A percentile compares a stretch with the other conserved stretches of the same genome.
Conservation (phyloP, 2,113 vertebrate species). For the Melanocharis versteri region DNA sequence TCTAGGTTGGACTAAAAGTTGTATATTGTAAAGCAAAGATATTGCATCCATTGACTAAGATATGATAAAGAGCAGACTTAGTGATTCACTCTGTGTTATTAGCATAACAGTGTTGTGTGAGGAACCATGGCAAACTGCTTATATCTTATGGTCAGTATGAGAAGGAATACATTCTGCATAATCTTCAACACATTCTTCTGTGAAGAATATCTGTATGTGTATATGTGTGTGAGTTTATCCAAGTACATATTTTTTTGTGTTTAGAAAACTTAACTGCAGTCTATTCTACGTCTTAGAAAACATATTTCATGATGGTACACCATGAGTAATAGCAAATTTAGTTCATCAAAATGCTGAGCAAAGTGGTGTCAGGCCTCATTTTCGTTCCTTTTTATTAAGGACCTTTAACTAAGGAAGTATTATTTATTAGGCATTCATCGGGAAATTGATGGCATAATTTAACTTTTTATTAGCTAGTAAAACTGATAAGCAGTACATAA, state of each 20-base stretch:
- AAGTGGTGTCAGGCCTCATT: background rate
- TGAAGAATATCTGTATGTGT: background rate
- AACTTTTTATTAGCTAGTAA: conserved; percentile 54
- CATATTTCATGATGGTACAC: background rate
- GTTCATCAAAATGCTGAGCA: background rate
- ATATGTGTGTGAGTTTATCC: background rate
- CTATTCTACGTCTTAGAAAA: background rate
- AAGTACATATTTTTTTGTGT: background rate
- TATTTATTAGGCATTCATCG: conserved; percentile 43
- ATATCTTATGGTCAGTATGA: background rate
- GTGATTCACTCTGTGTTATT: background rate
- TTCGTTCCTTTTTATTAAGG: background rate
- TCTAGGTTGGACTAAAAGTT: background rate
- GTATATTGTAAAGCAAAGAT: background rate
- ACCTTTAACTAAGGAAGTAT: background rate
- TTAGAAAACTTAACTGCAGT: background rate
- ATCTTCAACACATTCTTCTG: background rate
- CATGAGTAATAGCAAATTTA: background rate
- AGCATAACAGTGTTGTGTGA: background rate
- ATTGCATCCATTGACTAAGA: background rate
- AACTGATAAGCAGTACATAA: conserved; percentile 45
- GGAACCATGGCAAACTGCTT: background rate
- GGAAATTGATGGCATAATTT: conserved; percentile 39
- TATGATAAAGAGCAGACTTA: background rate
- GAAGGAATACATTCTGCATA: background rate